A percentile compares a stretch with the other conserved stretches of the same genome.
These are phyloP conservation scores for Oryzias celebensis DNA, from an alignment of 2,113 vertebrate genomes.

Conservation along the genomic window DNA sequence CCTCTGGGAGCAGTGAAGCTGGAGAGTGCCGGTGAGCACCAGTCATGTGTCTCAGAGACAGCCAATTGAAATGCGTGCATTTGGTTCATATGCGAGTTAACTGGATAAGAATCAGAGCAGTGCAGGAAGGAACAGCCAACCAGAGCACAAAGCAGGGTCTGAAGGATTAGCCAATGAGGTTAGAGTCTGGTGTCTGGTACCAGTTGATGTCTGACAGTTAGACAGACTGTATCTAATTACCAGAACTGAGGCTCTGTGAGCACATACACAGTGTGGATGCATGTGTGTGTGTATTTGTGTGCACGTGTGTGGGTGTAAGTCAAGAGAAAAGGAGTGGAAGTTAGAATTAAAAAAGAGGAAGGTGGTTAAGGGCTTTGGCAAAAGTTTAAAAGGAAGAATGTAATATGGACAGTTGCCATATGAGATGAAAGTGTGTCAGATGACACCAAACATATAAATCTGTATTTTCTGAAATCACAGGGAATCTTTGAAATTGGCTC, in stretches of 20 bases:
- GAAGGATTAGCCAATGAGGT: constrained; percentile 73
- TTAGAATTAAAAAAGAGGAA: constrained; percentile 60
- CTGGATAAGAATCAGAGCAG: constrained; percentile 76
- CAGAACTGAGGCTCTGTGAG: constrained; percentile 57
- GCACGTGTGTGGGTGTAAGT: constrained; percentile 45
- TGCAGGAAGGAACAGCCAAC: constrained; percentile 67
- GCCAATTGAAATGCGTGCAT: constrained; percentile 67
- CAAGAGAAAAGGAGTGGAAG: constrained; percentile 53
- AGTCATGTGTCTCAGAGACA: constrained; percentile 78
- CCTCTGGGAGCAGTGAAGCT: constrained; percentile 63
- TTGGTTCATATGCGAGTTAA: constrained; percentile 79
- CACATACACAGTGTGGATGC: constrained; percentile 5
- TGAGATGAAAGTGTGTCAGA: constrained; percentile 42
- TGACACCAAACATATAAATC: constrained; percentile 40
- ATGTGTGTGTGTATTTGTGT: constrained; percentile 35
- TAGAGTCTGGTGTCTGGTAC: constrained; percentile 73
- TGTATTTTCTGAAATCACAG: constrained; percentile 26
- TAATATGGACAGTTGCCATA: constrained; percentile 58
- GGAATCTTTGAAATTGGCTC: constrained; percentile 39
- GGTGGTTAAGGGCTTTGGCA: constrained; percentile 68
- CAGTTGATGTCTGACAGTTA: constrained; percentile 77
- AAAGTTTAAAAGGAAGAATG: constrained; percentile 62
- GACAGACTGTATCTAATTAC: constrained; percentile 78
- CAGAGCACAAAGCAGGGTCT: constrained; percentile 46
- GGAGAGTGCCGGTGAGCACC: constrained; percentile 49